Base-by-base conservation (phyloP, 2,113 vertebrate species). In the Pandion haliaetus region DNA sequence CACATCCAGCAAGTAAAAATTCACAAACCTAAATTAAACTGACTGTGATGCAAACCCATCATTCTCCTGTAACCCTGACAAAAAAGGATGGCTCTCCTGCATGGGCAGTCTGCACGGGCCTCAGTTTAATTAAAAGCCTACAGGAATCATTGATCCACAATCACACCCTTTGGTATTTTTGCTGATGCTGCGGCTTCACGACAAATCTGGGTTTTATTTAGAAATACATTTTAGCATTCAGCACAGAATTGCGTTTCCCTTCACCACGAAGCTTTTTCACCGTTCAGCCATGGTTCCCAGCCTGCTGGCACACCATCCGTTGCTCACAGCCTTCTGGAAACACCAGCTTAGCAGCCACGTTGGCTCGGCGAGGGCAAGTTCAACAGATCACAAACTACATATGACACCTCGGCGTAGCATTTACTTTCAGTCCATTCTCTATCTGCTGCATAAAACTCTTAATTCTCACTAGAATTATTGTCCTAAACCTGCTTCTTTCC, bases 331-430 rank as follows among this genome's bases (percentile, higher is more conserved):
- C 47, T 32, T 29, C 85, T 17, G 34, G n/a, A 31, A 58, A 34
- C 24, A 12, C 38, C 52, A 6, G 40, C 65, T 18, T 6, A 2
- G 28, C 50, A 28, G 45, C 50, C 17, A 4, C 15, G 2, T 4
- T 10, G 15, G 1, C 65, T 25, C 14, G 0, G 14, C 4, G 0
- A 52, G 44, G 50, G 13, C 10, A 5, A 32, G 62, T 8, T 50
- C 29, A 6, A 12, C 42, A 18, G 29, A 44, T 7, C 55, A 13
- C 25, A 29, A 28, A 6, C 40, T 2, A 13, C 25, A 3, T 0
- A 14, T 0, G 0, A 25, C 21, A 47, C 23, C 29, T 36, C 2
- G 3, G 50, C 34, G 19, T 0, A 8, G 26, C 1, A 0, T 13
- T 40, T n/a, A 1, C 52, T 61, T 12, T 8, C 34, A 61, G 50